A percentile compares a stretch with the other conserved stretches of the same genome.
Evolutionary conservation across 1,140 invertebrate genomes (phyloP).

Genomic region (Trypoxylus dichotomus): DNA sequence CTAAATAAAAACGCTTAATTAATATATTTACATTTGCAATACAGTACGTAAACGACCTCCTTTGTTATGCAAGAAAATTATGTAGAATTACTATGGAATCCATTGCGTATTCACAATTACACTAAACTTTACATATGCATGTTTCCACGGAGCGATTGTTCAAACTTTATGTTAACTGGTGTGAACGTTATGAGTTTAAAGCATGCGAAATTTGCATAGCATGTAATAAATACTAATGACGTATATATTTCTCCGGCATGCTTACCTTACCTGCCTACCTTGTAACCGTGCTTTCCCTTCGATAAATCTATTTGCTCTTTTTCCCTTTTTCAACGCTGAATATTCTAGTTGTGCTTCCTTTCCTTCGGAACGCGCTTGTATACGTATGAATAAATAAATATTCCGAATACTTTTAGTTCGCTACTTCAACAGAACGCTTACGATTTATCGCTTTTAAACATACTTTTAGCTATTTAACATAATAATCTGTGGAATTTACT

Average conservation of each 20-base stretch:
- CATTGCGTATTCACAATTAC: not conserved
- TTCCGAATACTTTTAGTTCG: too few relatives aligned
- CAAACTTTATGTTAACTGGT: conserved; percentile 3
- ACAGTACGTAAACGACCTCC: too few relatives aligned
- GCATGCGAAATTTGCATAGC: conserved; percentile 5
- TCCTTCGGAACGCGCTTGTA: too few relatives aligned
- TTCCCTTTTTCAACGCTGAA: not conserved
- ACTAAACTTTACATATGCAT: not conserved
- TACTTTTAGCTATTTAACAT: too few relatives aligned
- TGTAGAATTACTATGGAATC: not conserved
- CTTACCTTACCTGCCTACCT: not conserved
- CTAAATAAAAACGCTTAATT: too few relatives aligned
- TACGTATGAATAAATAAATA: too few relatives aligned
- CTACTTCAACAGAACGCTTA: too few relatives aligned
- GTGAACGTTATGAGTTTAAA: not conserved
- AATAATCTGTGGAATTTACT: too few relatives aligned
- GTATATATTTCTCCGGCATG: not conserved
- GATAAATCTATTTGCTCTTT: not conserved
- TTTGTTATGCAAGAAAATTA: not conserved
- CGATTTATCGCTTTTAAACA: too few relatives aligned
- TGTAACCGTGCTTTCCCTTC: not conserved
- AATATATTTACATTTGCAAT: too few relatives aligned
- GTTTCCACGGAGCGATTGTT: not conserved
- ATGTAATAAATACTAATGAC: not conserved
- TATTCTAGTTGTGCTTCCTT: too few relatives aligned